These are phyloP conservation scores for Myotis myotis DNA, from an alignment of 2,797 vertebrate species.

Conservation along the genomic window DNA sequence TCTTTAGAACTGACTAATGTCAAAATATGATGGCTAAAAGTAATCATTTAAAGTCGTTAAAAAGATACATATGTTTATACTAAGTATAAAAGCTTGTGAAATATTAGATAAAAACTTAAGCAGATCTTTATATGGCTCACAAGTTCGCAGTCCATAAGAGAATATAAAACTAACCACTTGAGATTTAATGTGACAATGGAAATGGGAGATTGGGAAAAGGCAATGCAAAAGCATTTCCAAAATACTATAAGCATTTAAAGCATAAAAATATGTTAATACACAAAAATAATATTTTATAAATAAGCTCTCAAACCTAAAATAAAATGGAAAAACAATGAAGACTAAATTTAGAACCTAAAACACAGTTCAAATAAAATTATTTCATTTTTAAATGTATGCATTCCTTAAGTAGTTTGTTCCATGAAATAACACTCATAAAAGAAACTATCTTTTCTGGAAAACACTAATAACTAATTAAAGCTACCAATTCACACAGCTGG, in stretches of 20 bases:
- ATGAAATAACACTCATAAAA: conserved; percentile 38
- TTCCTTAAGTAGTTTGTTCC: conserved; percentile 15
- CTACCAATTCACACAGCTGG: conserved; percentile 60
- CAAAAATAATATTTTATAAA: conserved; percentile 33
- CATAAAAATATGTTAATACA: not conserved
- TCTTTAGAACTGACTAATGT: not conserved
- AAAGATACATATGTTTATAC: not conserved
- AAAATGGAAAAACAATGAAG: conserved; percentile 34
- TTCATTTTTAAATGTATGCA: conserved; percentile 40
- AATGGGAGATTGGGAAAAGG: not conserved
- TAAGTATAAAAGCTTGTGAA: conserved; percentile 36
- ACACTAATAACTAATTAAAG: conserved; percentile 68
- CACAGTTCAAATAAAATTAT: conserved; percentile 40
- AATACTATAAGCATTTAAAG: conserved; percentile 17
- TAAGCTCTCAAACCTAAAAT: conserved; percentile 47
- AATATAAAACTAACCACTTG: not conserved
- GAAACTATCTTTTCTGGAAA: conserved; percentile 53
- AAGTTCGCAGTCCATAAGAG: not conserved
- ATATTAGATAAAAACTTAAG: conserved; percentile 26
- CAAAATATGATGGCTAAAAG: not conserved
- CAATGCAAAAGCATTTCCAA: not conserved
- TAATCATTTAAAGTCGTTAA: conserved; percentile 5
- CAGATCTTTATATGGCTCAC: not conserved
- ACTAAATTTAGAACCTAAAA: conserved; percentile 41
- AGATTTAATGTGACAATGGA: not conserved